phyloP scores from a whole-genome alignment of 2,797 vertebrate species.

The Martes flavigula region DNA sequence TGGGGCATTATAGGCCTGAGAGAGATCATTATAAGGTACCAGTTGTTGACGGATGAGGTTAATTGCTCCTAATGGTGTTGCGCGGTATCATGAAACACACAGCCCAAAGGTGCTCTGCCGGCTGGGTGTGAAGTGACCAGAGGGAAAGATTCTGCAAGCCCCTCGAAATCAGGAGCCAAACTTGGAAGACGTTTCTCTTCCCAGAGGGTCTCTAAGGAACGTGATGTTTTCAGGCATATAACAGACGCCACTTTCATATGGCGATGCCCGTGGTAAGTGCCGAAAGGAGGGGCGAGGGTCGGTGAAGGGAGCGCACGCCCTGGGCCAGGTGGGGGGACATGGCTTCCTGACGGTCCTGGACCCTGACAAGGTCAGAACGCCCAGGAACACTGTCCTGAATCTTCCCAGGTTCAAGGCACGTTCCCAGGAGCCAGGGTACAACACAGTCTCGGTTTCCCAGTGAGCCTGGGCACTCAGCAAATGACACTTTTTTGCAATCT shows the following conservation, averaged over 20 bases:
- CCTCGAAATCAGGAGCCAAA: neutral
- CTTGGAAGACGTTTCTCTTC: neutral
- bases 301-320: neutral
- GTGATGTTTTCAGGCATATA: neutral
- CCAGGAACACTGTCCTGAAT: neutral
- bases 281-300: no score
- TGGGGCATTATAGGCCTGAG: neutral
- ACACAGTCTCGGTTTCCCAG: neutral
- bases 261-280: no score
- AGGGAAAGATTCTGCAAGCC: neutral
- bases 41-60: neutral
- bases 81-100: neutral
- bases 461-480: neutral
- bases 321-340: accelerated
- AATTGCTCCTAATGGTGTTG: neutral
- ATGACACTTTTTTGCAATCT: neutral
- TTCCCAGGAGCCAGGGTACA: no score
- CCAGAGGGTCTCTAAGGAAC: neutral
- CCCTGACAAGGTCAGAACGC: neutral
- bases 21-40: neutral
- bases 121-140: neutral
- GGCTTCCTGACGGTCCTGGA: neutral
- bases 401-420: neutral
- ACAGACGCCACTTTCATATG: neutral
- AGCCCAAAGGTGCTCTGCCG: neutral